Evolutionary conservation across 2,888 invertebrate genomes (phyloP).

Genomic region (Drosophila longiperda): DNA sequence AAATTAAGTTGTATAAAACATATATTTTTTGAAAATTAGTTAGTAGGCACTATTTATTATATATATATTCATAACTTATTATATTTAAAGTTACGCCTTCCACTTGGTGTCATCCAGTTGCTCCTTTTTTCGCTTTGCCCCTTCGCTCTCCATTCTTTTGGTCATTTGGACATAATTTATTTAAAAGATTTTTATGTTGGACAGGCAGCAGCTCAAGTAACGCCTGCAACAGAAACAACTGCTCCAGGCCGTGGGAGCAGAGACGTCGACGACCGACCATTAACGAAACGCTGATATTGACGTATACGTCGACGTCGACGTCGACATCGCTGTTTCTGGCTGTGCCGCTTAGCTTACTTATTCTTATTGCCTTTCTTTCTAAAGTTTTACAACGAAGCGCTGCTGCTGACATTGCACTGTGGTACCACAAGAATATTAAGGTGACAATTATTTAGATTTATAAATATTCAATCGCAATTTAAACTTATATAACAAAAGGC

Average conservation of each 20-base stretch:
- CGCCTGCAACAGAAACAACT: slow-evolving; percentile 16
- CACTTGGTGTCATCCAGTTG: not conserved
- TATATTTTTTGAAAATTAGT: not conserved
- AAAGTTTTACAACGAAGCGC: slow-evolving; percentile 13
- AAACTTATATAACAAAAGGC: not conserved
- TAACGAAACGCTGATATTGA: slow-evolving; percentile 29
- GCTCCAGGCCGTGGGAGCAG: slow-evolving; percentile 3
- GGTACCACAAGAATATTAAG: not conserved
- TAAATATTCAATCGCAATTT: not conserved
- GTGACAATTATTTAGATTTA: not conserved
- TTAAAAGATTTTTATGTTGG: slow-evolving; percentile 58
- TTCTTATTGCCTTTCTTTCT: slow-evolving; percentile 34
- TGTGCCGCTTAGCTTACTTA: slow-evolving; percentile 22
- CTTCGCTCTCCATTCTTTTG: slow-evolving; percentile 26
- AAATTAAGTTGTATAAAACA: no score
- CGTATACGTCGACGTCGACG: slow-evolving; percentile 11
- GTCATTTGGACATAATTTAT: slow-evolving; percentile 66
- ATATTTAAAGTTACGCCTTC: not conserved
- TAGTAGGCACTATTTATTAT: not conserved
- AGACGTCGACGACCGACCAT: slow-evolving; percentile 19
- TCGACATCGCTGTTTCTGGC: not conserved
- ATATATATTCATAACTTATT: not conserved
- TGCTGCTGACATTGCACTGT: slow-evolving; percentile 10
- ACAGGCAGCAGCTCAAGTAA: slow-evolving; percentile 44
- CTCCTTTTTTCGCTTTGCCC: not conserved